Conservation (phyloP, 2,113 vertebrate genomes). For the Triplophysa dalaica region DNA sequence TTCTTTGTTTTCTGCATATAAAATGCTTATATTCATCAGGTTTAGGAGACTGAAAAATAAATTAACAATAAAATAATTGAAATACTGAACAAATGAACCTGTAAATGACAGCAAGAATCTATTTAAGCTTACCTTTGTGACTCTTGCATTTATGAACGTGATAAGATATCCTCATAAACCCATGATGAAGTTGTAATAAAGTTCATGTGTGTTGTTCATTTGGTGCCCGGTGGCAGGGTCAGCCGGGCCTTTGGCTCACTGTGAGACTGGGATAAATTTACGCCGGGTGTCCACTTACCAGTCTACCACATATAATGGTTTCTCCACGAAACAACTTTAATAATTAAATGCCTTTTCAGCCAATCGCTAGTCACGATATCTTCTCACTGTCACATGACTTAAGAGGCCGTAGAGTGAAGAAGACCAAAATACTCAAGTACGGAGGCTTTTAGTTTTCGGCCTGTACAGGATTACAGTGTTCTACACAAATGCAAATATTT, state of each 20-base stretch:
- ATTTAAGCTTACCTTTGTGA: slow-evolving; percentile 27
- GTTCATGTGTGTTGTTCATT: slow-evolving; percentile 29
- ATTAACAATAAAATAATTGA: neutral
- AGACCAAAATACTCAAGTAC: neutral
- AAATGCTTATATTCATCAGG: too few relatives aligned
- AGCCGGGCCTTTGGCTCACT: slow-evolving; percentile 25
- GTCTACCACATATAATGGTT: slow-evolving; percentile 84
- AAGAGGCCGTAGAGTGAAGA: neutral
- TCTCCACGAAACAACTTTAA: slow-evolving; percentile 85
- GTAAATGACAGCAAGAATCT: neutral
- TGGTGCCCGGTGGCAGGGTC: neutral
- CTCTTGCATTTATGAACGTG: neutral
- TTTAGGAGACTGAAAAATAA: too few relatives aligned
- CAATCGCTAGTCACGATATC: neutral
- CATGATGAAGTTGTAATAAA: slow-evolving; percentile 8
- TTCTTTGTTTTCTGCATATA: too few relatives aligned
- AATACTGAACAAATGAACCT: neutral
- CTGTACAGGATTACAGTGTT: neutral
- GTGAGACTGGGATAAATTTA: slow-evolving; percentile 46
- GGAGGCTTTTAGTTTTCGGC: too few relatives aligned
- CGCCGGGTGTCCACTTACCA: slow-evolving; percentile 81
- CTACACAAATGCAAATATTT: too few relatives aligned
- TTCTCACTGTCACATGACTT: slow-evolving; percentile 26
- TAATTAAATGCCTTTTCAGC: slow-evolving; percentile 82
- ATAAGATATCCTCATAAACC: neutral